These are phyloP conservation scores for Elephas maximus DNA, from an alignment of 2,113 vertebrate genomes.

Conservation along the genomic window DNA sequence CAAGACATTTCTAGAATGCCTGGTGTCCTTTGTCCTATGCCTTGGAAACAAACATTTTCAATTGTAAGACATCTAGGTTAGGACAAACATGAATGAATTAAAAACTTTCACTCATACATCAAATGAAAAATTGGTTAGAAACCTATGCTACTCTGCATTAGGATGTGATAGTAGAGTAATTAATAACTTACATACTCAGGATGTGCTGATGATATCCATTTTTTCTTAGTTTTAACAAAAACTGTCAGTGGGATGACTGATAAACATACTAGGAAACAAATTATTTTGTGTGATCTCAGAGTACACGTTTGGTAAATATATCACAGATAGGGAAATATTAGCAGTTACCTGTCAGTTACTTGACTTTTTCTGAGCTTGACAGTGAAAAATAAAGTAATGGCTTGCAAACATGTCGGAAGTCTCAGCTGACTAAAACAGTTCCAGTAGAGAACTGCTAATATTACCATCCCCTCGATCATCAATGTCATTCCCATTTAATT, in stretches of 20 bases:
- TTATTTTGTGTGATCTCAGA: background rate
- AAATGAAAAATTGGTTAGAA: conserved; percentile 40
- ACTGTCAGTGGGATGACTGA: background rate
- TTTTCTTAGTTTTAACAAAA: background rate
- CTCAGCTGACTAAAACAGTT: background rate
- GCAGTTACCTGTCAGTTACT: background rate
- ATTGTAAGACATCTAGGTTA: background rate
- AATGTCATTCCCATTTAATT: background rate
- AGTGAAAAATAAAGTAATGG: background rate
- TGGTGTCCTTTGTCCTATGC: background rate
- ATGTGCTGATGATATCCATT: background rate
- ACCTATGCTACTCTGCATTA: background rate
- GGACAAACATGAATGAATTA: background rate
- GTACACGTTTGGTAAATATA: background rate
- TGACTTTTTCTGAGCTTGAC: background rate
- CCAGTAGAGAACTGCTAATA: background rate
- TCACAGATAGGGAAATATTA: background rate
- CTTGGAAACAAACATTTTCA: background rate
- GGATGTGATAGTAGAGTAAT: background rate
- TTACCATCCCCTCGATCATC: background rate
- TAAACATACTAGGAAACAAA: background rate
- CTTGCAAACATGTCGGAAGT: background rate
- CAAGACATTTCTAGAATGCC: background rate
- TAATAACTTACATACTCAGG: background rate
- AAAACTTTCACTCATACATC: background rate